Evolutionary conservation across 2,888 invertebrate genomes (phyloP), one percentile per base, ranked within the genome.

Genomic region (Brachylomia viminalis): DNA sequence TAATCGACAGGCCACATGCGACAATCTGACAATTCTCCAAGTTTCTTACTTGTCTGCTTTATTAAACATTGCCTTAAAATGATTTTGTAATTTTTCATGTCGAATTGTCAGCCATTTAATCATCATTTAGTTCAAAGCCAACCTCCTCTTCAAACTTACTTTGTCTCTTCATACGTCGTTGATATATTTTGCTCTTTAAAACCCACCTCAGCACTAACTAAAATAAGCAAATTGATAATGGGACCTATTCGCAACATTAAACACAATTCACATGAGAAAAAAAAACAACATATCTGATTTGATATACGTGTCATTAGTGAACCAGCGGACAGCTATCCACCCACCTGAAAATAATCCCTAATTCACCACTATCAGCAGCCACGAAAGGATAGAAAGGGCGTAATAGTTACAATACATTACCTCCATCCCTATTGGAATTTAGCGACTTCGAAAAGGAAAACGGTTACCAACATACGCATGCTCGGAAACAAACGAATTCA

Each of bases 391-490:
- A n/a, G 59, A 27, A 15, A 59, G 52, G 20, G 11, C 38, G 10
- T 72, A 79, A 80, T 84, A 65, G 54, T 79, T 61, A 59, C 84
- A 69, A 79, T 81, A 84, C 33, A 59, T 81, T 79, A 79, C 64
- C 47, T 59, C 20, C 20, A 17, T 13, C 61, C 49, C 42, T 72
- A 70, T 70, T 69, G 52, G 58, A 82, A 82, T 85, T 82, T 76
- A 76, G 72, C 30, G 58, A 72, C 72, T 66, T 42, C 47, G 62
- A 61, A 65, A 47, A 72, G 61, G 33, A 76, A 81, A 82, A 66
- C 11, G 27, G 65, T 15, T 49, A 54, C 67, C 47, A 27, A 69
- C 65, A 58, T 70, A 59, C 56, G 45, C 58, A 27, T 69, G 73
- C 64, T 72, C 13, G 68, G 56, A 62, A 75, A 75, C 72, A 79